A percentile compares a stretch with the other conserved stretches of the same genome.
Conservation (phyloP, 2,113 vertebrate species). For the Kobus ellipsiprymnus region DNA sequence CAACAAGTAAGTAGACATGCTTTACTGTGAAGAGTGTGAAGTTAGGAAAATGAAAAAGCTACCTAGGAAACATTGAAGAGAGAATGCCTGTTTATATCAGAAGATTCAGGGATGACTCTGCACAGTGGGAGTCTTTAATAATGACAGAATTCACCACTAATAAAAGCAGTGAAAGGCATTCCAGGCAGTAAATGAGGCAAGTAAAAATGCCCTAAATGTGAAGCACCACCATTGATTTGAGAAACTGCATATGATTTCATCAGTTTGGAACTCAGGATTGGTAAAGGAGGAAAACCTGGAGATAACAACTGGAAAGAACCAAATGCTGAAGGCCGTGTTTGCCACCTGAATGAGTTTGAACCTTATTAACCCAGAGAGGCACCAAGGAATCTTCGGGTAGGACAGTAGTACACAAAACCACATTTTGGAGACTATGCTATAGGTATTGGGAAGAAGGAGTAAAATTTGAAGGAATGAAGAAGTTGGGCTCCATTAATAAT, state of each 20-base stretch:
- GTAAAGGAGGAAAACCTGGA: not conserved
- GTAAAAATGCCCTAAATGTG: not conserved
- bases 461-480: not conserved
- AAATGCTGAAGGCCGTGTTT: not conserved
- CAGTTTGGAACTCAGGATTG: not conserved
- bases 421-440: not conserved
- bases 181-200: not conserved
- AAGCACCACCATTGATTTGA: not conserved
- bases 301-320: not conserved
- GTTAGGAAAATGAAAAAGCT: not conserved
- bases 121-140: not conserved
- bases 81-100: not conserved
- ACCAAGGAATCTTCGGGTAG: not conserved
- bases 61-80: not conserved
- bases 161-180: not conserved
- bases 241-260: not conserved
- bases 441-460: not conserved
- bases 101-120: not conserved
- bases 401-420: not conserved
- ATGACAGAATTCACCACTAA: not conserved
- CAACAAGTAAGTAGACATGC: not conserved
- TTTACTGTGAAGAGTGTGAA: not conserved
- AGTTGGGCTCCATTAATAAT: not conserved
- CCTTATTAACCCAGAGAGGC: not conserved
- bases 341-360: not conserved